Conservation (phyloP, 2,113 vertebrate species). For the Tylochromis polylepis region DNA sequence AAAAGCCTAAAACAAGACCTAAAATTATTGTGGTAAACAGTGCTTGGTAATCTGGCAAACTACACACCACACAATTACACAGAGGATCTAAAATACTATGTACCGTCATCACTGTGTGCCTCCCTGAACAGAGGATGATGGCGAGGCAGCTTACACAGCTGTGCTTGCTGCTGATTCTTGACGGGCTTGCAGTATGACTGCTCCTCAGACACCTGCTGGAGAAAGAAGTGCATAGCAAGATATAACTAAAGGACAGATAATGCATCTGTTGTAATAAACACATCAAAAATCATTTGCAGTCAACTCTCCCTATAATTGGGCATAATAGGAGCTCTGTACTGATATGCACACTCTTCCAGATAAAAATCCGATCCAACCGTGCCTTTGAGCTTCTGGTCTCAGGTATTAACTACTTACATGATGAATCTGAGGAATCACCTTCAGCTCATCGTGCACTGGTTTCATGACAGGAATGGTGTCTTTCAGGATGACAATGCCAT, state of each 20-base stretch:
- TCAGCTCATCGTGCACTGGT: conserved; percentile 3
- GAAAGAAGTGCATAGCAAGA: background rate
- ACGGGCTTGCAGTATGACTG: conserved; percentile 82
- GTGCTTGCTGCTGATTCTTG: conserved; percentile 76
- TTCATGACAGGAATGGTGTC: conserved; percentile 31
- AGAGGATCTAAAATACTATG: background rate
- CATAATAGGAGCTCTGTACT: conserved; percentile 20
- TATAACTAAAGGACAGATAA: background rate
- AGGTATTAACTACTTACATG: conserved; percentile 40
- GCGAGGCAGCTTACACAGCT: conserved; percentile 84
- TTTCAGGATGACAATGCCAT: conserved; percentile 38
- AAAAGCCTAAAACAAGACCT: background rate
- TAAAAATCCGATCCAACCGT: background rate
- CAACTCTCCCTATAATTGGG: background rate
- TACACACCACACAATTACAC: background rate
- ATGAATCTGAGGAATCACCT: conserved; percentile 20
- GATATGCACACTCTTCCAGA: background rate
- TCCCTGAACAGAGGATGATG: conserved; percentile 90
- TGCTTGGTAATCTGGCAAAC: background rate
- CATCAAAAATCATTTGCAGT: background rate
- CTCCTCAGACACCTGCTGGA: conserved; percentile 77
- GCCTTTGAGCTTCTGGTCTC: background rate
- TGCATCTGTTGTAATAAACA: background rate
- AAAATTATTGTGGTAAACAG: background rate
- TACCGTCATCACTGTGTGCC: conserved; percentile 87